Evolutionary conservation across 2,888 invertebrate species (phyloP).

Genomic region (Latheticus oryzae): DNA sequence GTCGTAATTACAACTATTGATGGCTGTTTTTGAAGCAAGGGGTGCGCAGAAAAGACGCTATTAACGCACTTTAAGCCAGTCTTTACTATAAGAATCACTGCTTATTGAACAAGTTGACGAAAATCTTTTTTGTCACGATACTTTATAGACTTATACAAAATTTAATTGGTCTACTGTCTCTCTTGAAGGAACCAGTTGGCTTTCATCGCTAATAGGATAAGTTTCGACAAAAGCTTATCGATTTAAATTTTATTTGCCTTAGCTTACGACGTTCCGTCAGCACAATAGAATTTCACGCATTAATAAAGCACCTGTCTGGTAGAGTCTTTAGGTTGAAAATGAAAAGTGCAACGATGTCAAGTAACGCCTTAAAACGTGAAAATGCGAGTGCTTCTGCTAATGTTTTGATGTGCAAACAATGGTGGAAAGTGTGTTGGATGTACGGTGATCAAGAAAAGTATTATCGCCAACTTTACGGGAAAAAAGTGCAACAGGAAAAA

Average conservation of each 20-base stretch:
- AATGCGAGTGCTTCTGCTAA: slow-evolving; percentile 70
- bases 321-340: slow-evolving; percentile 37
- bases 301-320: slow-evolving; percentile 36
- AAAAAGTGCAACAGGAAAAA: slow-evolving; percentile 54
- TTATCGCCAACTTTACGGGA: slow-evolving; percentile 83
- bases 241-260: slow-evolving; percentile 7
- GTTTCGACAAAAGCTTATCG: slow-evolving; percentile 15
- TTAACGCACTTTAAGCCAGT: slow-evolving; percentile 25
- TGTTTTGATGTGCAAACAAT: slow-evolving; percentile 85
- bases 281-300: slow-evolving; percentile 26
- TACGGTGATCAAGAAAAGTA: slow-evolving; percentile 88
- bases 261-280: no score
- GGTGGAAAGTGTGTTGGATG: slow-evolving; percentile 92
- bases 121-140: slow-evolving; percentile 6
- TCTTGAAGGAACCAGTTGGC: slow-evolving; percentile 34
- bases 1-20: slow-evolving; percentile 29
- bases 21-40: slow-evolving; percentile 15
- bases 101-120: slow-evolving; percentile 19
- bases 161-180: slow-evolving; percentile 27
- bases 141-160: slow-evolving; percentile 6
- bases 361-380: slow-evolving; percentile 59
- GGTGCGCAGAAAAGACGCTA: slow-evolving; percentile 19
- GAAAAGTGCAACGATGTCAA: slow-evolving; percentile 53
- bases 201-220: slow-evolving; percentile 32
- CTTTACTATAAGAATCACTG: slow-evolving; percentile 14